These are phyloP conservation scores for Yponomeuta cagnagella DNA, from an alignment of 2,888 invertebrate genomes.

Conservation along the genomic window DNA sequence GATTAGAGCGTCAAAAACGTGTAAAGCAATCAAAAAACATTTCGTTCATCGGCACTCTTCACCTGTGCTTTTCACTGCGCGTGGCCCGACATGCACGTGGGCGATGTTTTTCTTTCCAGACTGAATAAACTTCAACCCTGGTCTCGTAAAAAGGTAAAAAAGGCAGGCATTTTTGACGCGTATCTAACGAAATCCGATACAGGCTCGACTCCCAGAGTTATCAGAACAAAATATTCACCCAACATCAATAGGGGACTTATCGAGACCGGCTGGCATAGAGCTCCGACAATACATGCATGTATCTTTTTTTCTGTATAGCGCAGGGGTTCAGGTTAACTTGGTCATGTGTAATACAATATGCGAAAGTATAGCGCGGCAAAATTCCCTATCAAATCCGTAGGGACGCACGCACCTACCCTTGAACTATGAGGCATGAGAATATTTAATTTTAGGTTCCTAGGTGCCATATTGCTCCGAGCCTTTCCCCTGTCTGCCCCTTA, in stretches of 20 bases:
- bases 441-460: constrained; percentile 8
- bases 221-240: constrained; percentile 6
- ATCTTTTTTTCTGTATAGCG: background rate
- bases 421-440: constrained; percentile 4
- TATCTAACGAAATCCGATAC: constrained; percentile 9
- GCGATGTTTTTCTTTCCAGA: background rate
- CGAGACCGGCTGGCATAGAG: background rate
- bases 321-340: background rate
- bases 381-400: constrained; percentile 11
- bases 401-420: background rate
- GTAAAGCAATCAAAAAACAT: too few species aligned
- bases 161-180: constrained; percentile 1
- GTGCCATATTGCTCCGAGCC: background rate
- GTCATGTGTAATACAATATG: constrained; percentile 6
- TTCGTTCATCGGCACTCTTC: too few species aligned
- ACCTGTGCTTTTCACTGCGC: too few species aligned
- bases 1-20: too few species aligned
- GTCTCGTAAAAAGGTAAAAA: background rate
- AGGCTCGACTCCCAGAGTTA: constrained; percentile 1
- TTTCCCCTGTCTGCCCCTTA: background rate
- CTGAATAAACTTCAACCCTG: too few species aligned
- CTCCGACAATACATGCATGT: background rate
- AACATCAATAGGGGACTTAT: constrained; percentile 11
- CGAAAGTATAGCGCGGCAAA: background rate
- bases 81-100: too few species aligned